phyloP scores from a whole-genome alignment of 2,888 invertebrate genomes.

The Pilophorus perplexus region DNA sequence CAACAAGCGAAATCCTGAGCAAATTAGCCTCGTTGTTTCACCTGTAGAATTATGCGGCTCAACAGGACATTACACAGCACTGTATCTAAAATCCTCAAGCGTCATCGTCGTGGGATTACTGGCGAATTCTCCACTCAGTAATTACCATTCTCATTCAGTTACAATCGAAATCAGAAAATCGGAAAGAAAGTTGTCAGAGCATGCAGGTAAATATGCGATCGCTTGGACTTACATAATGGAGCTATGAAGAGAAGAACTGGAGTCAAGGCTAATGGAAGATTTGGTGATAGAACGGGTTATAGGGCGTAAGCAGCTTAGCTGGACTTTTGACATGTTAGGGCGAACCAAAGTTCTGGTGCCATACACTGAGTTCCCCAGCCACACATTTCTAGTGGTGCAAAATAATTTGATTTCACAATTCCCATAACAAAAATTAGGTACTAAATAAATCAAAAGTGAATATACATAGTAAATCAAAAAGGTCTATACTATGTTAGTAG shows the following conservation, averaged over 20 bases:
- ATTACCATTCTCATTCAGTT: too few species aligned
- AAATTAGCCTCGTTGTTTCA: too few species aligned
- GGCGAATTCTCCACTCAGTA: too few species aligned
- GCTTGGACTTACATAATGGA: slow-evolving; percentile 39
- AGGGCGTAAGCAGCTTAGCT: slow-evolving; percentile 36
- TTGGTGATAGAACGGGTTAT: slow-evolving; percentile 40
- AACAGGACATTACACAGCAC: too few species aligned
- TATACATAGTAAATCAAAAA: too few species aligned
- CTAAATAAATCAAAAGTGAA: not conserved
- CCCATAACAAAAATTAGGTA: slow-evolving; percentile 32
- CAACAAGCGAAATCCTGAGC: too few species aligned
- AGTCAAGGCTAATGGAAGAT: slow-evolving; percentile 34
- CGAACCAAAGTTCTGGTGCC: slow-evolving; percentile 33
- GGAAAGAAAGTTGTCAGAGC: not conserved
- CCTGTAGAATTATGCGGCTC: too few species aligned
- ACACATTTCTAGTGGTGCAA: slow-evolving; percentile 44
- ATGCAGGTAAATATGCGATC: slow-evolving; percentile 24
- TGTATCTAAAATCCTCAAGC: too few species aligned
- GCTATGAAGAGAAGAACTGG: slow-evolving; percentile 38
- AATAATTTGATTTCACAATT: slow-evolving; percentile 42
- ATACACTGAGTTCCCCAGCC: slow-evolving; percentile 40
- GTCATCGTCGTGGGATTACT: too few species aligned
- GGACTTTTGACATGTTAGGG: slow-evolving; percentile 34
- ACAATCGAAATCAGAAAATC: too few species aligned
- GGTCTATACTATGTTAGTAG: too few species aligned